Evolutionary conservation across 2,888 invertebrate genomes (phyloP).

Genomic region (Trachelus stipa): DNA sequence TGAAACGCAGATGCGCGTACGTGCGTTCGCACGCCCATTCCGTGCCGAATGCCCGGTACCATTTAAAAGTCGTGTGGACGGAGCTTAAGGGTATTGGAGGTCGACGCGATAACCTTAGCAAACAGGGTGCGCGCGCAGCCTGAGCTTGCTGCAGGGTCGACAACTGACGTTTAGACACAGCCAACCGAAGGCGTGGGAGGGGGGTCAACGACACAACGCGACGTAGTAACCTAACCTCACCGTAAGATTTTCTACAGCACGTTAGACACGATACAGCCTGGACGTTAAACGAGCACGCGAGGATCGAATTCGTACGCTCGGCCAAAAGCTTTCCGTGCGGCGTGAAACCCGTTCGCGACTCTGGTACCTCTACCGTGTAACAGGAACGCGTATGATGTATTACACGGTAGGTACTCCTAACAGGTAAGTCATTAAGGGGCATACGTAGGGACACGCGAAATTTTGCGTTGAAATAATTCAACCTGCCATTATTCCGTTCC

Average conservation of each 20-base stretch:
- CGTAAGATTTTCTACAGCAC: neutral
- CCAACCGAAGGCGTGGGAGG: neutral
- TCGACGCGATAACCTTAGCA: conserved; percentile 49
- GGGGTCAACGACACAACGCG: conserved; percentile 35
- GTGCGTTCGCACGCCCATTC: neutral
- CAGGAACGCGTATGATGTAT: neutral
- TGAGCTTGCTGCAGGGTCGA: conserved; percentile 4
- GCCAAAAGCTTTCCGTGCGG: neutral
- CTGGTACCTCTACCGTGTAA: neutral
- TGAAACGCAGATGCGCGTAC: neutral
- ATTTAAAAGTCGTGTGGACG: neutral
- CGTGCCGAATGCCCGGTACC: too few species aligned
- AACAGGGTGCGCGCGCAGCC: conserved; percentile 34
- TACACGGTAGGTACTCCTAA: neutral
- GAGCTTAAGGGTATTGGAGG: conserved; percentile 34
- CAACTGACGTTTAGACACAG: neutral
- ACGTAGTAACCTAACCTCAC: neutral
- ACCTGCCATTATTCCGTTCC: neutral
- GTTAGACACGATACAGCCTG: neutral
- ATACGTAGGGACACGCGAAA: neutral
- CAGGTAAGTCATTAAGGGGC: neutral
- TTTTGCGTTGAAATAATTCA: neutral
- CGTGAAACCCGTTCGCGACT: neutral
- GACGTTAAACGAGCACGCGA: neutral
- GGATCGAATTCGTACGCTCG: neutral